Evolutionary conservation across 2,888 invertebrate genomes (phyloP).

Genomic region (Melieria omissa): DNA sequence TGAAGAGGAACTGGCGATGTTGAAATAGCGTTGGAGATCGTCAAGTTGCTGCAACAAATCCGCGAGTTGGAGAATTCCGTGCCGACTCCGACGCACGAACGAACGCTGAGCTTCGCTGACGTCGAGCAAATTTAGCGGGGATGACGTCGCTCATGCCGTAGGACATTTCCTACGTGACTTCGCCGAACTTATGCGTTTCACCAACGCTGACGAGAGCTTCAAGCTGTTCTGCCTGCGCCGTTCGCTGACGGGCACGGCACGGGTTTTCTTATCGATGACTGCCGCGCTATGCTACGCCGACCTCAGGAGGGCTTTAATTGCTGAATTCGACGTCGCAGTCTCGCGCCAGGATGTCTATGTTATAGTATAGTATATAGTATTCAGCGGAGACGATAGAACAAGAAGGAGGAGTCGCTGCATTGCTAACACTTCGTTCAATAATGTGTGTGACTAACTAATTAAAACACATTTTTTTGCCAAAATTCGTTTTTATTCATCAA

Average conservation of each 20-base stretch:
- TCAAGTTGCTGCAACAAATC: conserved; percentile 12
- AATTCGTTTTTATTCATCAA: too few relatives aligned
- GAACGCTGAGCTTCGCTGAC: too few relatives aligned
- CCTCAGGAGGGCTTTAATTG: conserved; percentile 23
- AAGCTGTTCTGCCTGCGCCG: conserved; percentile 25
- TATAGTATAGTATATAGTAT: too few relatives aligned
- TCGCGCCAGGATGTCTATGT: conserved; percentile 33
- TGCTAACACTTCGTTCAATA: too few relatives aligned
- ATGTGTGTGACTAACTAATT: too few relatives aligned
- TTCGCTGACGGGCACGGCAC: conserved; percentile 22
- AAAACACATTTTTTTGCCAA: too few relatives aligned
- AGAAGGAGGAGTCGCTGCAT: conserved; percentile 20
- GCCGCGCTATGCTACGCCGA: conserved; percentile 12
- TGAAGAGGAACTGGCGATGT: background rate
- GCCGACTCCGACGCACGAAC: too few relatives aligned
- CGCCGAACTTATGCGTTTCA: conserved; percentile 20
- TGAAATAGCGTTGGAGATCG: background rate
- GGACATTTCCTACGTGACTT: conserved; percentile 14
- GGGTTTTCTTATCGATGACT: conserved; percentile 17
- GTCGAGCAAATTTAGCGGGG: conserved; percentile 22
- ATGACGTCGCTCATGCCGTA: conserved; percentile 6
- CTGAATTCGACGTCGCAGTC: conserved; percentile 32
- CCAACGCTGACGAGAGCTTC: conserved; percentile 15
- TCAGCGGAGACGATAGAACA: conserved; percentile 14
- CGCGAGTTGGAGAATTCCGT: background rate